These are phyloP conservation scores for Neuroterus valhalla DNA, from an alignment of 1,140 invertebrate species.

Conservation along the genomic window DNA sequence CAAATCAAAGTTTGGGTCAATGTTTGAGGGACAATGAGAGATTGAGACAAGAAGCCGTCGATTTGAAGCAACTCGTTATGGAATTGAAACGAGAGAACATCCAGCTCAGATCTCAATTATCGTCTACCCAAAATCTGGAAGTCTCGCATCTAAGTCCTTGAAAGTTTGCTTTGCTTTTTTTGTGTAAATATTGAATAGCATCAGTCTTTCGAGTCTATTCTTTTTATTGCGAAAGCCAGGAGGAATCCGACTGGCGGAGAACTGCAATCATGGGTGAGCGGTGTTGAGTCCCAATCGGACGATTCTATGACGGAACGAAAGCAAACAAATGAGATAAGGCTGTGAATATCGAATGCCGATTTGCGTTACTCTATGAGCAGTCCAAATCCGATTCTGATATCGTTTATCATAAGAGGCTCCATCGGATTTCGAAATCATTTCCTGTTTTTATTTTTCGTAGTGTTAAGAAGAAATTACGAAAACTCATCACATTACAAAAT, in stretches of 20 bases:
- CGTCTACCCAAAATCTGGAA: constrained; percentile 47
- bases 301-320: constrained; percentile 1
- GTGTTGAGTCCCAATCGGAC: neutral
- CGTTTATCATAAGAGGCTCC: constrained; percentile 17
- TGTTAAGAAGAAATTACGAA: constrained; percentile 6
- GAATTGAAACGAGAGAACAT: constrained; percentile 80
- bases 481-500: neutral
- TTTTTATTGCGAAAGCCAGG: neutral
- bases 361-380: constrained; percentile 28
- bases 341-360: constrained; percentile 47
- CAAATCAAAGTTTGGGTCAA: constrained; percentile 82
- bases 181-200: constrained; percentile 51
- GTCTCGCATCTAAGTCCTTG: constrained; percentile 61
- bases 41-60: constrained; percentile 76
- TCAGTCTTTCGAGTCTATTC: neutral
- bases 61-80: constrained; percentile 77
- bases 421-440: constrained; percentile 21
- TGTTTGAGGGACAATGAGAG: constrained; percentile 79
- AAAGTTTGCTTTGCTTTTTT: constrained; percentile 41
- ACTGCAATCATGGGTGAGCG: neutral
- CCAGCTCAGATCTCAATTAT: constrained; percentile 73
- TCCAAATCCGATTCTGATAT: constrained; percentile 21
- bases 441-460: constrained; percentile 27
- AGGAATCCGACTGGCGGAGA: neutral
- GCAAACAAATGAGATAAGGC: constrained; percentile 37